A percentile compares a stretch with the other conserved stretches of the same genome.
These are phyloP conservation scores for Drosophila bipectinata DNA, from an alignment of 1,140 invertebrate genomes.

Conservation along the genomic window DNA sequence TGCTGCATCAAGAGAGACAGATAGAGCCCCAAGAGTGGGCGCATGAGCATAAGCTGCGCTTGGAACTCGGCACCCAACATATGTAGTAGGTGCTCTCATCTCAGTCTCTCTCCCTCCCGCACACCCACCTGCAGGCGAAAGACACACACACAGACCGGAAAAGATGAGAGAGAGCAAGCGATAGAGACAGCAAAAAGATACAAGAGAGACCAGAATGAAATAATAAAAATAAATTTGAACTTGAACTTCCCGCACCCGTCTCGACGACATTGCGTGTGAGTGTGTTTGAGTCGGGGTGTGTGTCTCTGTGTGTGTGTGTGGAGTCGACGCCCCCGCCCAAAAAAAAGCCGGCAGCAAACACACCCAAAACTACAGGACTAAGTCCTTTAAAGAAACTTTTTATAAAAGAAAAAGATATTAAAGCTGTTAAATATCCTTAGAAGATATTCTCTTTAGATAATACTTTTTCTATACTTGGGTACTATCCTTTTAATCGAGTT, in stretches of 20 bases:
- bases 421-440: neutral
- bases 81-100: neutral
- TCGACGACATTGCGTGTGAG: conserved; percentile 19
- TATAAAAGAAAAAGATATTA: neutral
- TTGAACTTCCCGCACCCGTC: conserved; percentile 70
- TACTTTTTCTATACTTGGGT: no score
- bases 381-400: neutral
- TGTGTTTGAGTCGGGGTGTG: conserved; percentile 26
- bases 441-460: neutral
- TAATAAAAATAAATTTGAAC: conserved; percentile 78
- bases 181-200: conserved; percentile 21
- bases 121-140: neutral
- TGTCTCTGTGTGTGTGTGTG: conserved; percentile 6
- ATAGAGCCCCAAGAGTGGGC: conserved; percentile 30
- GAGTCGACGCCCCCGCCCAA: conserved; percentile 35
- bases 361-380: conserved; percentile 8
- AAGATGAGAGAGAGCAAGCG: conserved; percentile 22
- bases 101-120: neutral
- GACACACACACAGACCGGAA: conserved; percentile 57
- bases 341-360: conserved; percentile 4
- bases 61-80: neutral
- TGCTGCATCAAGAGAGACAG: conserved; percentile 14
- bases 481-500: neutral
- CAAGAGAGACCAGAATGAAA: conserved; percentile 34
- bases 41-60: conserved; percentile 48